Evolutionary conservation across 2,888 invertebrate species (phyloP).

Genomic region (Rosalia funebris): DNA sequence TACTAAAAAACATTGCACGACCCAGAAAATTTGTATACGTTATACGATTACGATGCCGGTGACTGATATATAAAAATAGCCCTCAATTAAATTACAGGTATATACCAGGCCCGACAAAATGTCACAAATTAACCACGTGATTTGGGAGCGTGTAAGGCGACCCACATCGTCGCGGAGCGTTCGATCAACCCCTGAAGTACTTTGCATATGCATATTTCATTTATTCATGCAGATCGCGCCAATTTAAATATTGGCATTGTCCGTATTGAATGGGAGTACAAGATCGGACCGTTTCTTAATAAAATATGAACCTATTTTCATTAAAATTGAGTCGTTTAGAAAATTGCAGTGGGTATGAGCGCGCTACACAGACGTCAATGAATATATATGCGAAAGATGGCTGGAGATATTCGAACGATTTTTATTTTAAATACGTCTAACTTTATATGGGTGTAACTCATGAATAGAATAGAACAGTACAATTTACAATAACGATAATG

Average conservation of each 20-base stretch:
- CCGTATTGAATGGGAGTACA: background rate
- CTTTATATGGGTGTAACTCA: no score
- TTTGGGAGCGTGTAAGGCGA: background rate
- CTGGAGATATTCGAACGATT: no score
- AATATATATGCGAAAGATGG: no score
- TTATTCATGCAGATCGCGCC: slow-evolving; percentile 13
- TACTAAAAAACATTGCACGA: background rate
- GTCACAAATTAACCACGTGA: slow-evolving; percentile 1
- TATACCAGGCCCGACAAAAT: background rate
- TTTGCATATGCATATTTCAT: slow-evolving; percentile 6
- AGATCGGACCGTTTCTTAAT: slow-evolving; percentile 3
- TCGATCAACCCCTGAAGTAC: slow-evolving; percentile 4
- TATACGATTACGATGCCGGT: background rate
- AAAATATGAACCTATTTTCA: slow-evolving; percentile 6
- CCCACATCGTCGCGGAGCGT: background rate
- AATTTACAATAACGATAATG: no score
- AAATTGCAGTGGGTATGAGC: background rate
- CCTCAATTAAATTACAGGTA: background rate
- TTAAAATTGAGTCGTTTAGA: slow-evolving; percentile 1
- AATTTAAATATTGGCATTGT: slow-evolving; percentile 11
- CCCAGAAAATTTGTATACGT: background rate
- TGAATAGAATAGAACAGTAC: no score
- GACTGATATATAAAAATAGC: background rate
- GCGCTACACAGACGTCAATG: background rate
- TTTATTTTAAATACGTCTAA: no score